Base-by-base conservation (phyloP, 2,113 vertebrate species). In the Apistogramma diplotaenia region DNA sequence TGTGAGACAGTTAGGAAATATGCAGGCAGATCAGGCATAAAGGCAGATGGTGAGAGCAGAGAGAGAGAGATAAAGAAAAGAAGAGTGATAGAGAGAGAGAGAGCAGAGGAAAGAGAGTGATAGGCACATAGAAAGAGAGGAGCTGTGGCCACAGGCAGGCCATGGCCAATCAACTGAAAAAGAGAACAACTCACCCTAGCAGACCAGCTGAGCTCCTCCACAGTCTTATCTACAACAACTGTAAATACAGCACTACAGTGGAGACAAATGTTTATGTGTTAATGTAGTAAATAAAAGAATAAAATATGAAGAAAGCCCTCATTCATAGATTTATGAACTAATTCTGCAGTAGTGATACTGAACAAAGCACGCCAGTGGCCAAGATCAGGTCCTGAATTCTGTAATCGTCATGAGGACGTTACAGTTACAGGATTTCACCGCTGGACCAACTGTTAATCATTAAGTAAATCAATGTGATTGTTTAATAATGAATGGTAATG, bases 181-280 rank as follows among this genome's bases (percentile, higher is more conserved):
- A 81, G 85, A 82, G 87, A 85, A 81, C 84, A 67, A 70, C 81
- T 89, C 82, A 87, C 74, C 87, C 35, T 51, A 77, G 81, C 78
- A 73, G 82, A 85, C 82, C 91, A 92, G 89, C 90, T 93, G 92
- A 94, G 90, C 89, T 93, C 84, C 78, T 76, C 78, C 49, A 70
- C 76, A 83, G 49, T 62, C 23, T 5, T 29, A 65, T 81, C 73
- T 83, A 58, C 67, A 70, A 78, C 60, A 54, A 83, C 85, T 87
- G 79, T 89, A 85, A 78, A 89, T 76, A 74, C 80, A 82, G 58
- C 56, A 67, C 54, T 60, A 82, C 81, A 81, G 58, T 40, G 55
- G 21, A 43, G 37, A 37, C 15, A 27, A 27, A 74, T 78, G 65
- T 27, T 51, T 82, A 27, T 37, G 16, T 77, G 11, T 62, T 35